Base-by-base conservation (phyloP, 2,888 invertebrate genomes). In the Philonicus albiceps region DNA sequence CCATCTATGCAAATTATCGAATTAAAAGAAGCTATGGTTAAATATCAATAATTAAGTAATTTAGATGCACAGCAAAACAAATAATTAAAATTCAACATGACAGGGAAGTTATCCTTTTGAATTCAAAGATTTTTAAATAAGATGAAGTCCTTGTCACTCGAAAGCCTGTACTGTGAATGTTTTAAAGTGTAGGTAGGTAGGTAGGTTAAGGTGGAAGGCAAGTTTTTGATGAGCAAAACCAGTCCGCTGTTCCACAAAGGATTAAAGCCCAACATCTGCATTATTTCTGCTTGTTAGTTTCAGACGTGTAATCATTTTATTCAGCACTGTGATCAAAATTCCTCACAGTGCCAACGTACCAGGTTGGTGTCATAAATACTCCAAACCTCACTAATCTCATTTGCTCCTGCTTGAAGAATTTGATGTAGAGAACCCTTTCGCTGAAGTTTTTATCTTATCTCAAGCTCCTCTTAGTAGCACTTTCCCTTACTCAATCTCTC, bases 241-340 rank as follows among this genome's bases (percentile, higher is more conserved):
- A 49, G 49, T 49, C 16, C 49, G n/a, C 40, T 49, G n/a, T 1
- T 49, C 49, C 49, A 49, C 16, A 4, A 49, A 49, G 4, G 49
- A 3, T n/a, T n/a, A 49, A n/a, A 49, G n/a, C 3, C 1, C 5
- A 49, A n/a, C 49, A 49, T 49, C 43, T 78, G 40, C 49, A 49
- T 43, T 78, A 78, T 78, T 49, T 43, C 40, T 40, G 78, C 78
- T 78, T 78, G 40, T 78, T 78, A 75, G 37, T 37, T 75, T 75
- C 40, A 78, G 49, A 78, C 40, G 43, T 43, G 78, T 78, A 43
- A 78, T 43, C 22, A 78, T 78, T 78, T 75, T 75, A 75, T 34
- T 78, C 78, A 43, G 22, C 49, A 5, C 16, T 43, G 27, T 16
- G 11, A 75, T 78, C 37, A 78, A 43, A 78, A 78, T 78, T 78